phyloP scores from a whole-genome alignment of 2,113 vertebrate species.

The Mustela lutreola region DNA sequence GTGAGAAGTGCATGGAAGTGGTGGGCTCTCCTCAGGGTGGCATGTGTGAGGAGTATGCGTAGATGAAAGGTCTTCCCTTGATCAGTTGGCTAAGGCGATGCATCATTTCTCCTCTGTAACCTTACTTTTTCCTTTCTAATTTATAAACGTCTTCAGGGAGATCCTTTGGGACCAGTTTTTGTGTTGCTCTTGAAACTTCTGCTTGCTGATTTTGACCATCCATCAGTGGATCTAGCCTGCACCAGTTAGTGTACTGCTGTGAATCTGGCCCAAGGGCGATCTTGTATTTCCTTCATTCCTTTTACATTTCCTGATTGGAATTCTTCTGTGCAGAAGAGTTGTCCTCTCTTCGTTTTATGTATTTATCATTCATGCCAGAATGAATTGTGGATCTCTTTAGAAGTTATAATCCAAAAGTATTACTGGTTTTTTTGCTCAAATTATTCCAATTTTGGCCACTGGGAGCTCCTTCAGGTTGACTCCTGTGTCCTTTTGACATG shows the following conservation, averaged over 20 bases:
- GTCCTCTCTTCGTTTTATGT: background rate
- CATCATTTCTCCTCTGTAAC: background rate
- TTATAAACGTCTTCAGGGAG: background rate
- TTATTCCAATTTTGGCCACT: background rate
- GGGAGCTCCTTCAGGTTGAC: background rate
- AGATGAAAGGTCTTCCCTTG: background rate
- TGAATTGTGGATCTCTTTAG: background rate
- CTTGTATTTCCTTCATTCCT: constrained; percentile 12
- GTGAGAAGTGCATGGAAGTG: background rate
- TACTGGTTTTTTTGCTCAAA: background rate
- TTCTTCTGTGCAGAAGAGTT: background rate
- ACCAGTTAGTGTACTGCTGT: background rate
- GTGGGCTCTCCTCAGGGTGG: background rate
- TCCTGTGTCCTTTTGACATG: background rate
- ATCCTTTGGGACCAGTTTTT: background rate
- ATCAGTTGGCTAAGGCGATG: background rate
- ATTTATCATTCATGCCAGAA: background rate
- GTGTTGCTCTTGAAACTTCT: background rate
- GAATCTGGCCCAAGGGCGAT: background rate
- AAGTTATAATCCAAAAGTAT: background rate
- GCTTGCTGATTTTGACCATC: background rate
- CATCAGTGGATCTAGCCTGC: background rate
- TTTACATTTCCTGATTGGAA: background rate
- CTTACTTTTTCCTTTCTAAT: background rate
- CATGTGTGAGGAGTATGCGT: rapidly evolving